Conservation (phyloP, 2,113 vertebrate species). For the Tiliqua scincoides region DNA sequence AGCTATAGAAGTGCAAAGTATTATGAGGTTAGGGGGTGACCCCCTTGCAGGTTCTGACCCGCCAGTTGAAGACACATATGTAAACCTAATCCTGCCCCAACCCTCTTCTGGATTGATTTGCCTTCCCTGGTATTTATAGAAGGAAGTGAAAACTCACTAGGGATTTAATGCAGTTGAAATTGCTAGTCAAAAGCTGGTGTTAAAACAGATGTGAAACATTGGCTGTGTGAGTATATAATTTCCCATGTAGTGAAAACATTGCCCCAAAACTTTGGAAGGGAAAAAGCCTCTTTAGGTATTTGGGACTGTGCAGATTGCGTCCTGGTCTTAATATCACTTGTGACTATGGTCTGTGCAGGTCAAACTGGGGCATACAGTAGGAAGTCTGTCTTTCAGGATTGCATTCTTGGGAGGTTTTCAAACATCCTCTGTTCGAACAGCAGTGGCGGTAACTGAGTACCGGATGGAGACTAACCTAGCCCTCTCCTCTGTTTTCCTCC, state of each 20-base stretch:
- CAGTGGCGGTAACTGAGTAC: background rate
- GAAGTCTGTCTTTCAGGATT: background rate
- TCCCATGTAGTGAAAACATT: background rate
- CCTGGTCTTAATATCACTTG: background rate
- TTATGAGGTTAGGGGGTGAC: background rate
- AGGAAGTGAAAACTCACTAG: background rate
- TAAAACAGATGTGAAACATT: background rate
- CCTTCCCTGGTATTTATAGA: background rate
- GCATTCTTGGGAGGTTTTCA: constrained; percentile 6
- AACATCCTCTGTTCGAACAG: background rate
- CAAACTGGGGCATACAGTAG: background rate
- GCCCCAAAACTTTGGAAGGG: background rate
- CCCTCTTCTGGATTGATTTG: background rate
- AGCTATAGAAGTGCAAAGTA: background rate
- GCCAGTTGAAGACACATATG: background rate
- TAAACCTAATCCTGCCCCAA: background rate
- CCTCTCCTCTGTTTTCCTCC: background rate
- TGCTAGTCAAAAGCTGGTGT: background rate
- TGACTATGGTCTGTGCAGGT: background rate
- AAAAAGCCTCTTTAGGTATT: background rate
- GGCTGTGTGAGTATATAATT: background rate
- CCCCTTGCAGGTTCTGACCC: background rate
- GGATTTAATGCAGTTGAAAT: background rate
- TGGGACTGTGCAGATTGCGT: background rate
- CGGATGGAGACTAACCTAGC: background rate